These are phyloP conservation scores for Phenganax marumi DNA, from an alignment of 92 coral and sea anemone genomes.

Conservation along the genomic window DNA sequence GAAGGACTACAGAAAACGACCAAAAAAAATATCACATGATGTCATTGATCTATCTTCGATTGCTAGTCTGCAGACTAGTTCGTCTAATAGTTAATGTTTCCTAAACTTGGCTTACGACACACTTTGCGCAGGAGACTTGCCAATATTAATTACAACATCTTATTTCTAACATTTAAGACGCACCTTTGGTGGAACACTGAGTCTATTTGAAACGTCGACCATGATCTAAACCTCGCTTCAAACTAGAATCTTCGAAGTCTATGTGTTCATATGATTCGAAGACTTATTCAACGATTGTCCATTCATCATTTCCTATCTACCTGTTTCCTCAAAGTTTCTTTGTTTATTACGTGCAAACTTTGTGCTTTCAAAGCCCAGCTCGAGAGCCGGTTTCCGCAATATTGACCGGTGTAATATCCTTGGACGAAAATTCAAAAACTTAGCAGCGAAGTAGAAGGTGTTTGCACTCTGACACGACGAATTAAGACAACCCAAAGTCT, in stretches of 20 bases:
- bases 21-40: background rate
- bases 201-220: no score
- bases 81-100: no score
- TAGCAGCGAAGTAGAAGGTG: background rate
- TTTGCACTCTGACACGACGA: constrained; percentile 11
- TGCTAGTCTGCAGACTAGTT: no score
- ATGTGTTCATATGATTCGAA: background rate
- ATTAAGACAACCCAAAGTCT: background rate
- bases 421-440: background rate
- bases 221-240: no score
- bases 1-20: background rate
- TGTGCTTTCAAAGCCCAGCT: background rate
- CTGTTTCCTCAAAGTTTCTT: background rate
- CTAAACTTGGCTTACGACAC: no score
- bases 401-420: background rate
- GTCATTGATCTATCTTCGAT: no score
- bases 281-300: background rate
- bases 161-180: no score
- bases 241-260: no score
- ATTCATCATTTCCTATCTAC: background rate
- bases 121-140: no score
- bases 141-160: no score
- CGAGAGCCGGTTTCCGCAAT: constrained; percentile 7
- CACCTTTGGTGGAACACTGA: no score
- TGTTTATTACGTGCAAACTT: background rate